These are phyloP conservation scores for Cygnus atratus DNA, from an alignment of 2,113 vertebrate species.

Conservation along the genomic window DNA sequence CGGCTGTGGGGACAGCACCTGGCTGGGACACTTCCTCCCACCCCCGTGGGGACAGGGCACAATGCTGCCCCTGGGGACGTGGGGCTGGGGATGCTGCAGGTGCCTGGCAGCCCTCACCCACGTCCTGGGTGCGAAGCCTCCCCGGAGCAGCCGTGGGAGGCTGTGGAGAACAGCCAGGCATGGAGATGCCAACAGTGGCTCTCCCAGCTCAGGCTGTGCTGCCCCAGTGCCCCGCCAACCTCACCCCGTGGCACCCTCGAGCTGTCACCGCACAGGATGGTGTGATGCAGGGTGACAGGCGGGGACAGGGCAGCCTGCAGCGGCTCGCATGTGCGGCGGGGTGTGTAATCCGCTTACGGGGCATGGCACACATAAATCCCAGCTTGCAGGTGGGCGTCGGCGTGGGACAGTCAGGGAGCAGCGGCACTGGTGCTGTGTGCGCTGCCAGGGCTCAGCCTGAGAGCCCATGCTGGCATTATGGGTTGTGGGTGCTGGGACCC, in stretches of 20 bases:
- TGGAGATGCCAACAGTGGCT: background rate
- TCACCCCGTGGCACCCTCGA: background rate
- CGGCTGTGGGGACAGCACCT: background rate
- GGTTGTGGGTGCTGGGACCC: accelerated
- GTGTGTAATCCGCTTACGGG: slow-evolving; percentile 37
- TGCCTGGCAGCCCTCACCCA: no score
- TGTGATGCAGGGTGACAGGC: background rate
- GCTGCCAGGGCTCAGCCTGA: background rate
- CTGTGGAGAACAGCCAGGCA: background rate
- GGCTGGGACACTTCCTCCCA: background rate
- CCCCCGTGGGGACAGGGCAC: background rate
- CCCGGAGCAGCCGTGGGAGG: background rate
- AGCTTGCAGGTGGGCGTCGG: background rate
- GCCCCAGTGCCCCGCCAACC: background rate
- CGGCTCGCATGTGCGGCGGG: background rate
- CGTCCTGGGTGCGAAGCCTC: no score
- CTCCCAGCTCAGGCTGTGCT: background rate
- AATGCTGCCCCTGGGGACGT: background rate
- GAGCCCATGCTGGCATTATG: accelerated
- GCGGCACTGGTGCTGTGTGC: background rate
- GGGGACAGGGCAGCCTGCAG: background rate
- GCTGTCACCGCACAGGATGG: background rate
- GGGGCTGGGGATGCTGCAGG: background rate
- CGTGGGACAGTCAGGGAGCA: background rate
- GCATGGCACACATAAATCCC: background rate